Percentiles rank a stretch among this genome's conserved stretches.
Conservation (phyloP, 2,113 vertebrate species). For the Atrichornis clamosus region DNA sequence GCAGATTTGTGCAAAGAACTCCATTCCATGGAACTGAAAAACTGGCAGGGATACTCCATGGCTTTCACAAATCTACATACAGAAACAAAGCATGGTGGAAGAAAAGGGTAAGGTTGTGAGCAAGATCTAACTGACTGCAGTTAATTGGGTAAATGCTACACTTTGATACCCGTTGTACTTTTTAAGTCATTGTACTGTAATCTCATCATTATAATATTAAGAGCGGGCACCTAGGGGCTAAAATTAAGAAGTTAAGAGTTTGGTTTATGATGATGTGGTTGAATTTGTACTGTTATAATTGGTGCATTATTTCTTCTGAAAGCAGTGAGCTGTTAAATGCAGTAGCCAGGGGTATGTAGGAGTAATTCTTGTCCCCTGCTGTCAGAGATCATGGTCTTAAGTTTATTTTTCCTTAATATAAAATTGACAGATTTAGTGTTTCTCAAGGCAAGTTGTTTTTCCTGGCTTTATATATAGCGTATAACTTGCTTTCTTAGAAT, state of each 20-base stretch:
- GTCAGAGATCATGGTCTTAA: background rate
- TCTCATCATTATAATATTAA: slow-evolving; percentile 34
- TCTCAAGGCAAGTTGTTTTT: background rate
- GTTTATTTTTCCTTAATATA: background rate
- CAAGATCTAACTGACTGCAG: background rate
- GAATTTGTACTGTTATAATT: slow-evolving; percentile 7
- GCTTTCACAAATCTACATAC: background rate
- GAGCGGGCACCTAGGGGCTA: background rate
- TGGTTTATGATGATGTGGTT: slow-evolving; percentile 33
- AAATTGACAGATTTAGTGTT: background rate
- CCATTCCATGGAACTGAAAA: background rate
- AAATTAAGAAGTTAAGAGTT: slow-evolving; percentile 51
- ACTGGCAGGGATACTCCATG: background rate
- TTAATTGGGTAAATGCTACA: background rate
- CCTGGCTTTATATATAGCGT: background rate
- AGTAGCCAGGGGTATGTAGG: background rate
- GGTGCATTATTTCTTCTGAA: slow-evolving; percentile 10
- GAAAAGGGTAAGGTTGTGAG: background rate
- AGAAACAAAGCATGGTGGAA: background rate
- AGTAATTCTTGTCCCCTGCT: slow-evolving; percentile 31
- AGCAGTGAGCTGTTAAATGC: background rate
- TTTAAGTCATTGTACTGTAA: slow-evolving; percentile 12
- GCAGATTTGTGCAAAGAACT: background rate
- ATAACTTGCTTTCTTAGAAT: background rate
- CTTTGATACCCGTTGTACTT: background rate